Percentiles rank a stretch among this genome's conserved stretches.
Conservation (phyloP, 2,797 vertebrate species). For the Sebastes nivosus region DNA sequence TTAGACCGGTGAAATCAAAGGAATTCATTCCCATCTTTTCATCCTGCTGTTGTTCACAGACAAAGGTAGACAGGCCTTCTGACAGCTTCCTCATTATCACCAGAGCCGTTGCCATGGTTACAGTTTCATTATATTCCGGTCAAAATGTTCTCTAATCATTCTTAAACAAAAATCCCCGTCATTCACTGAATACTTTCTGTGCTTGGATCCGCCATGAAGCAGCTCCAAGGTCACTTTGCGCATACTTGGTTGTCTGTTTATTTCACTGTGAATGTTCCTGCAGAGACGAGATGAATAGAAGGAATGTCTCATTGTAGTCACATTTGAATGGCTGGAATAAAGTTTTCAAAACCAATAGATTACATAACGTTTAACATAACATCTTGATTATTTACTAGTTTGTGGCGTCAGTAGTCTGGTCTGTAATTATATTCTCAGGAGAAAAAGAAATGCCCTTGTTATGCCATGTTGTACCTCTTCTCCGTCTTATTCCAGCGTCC, state of each 20-base stretch:
- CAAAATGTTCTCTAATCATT: slow-evolving; percentile 32
- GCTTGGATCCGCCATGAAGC: not conserved
- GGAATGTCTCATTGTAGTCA: slow-evolving; percentile 16
- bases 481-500: not conserved
- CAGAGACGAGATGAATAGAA: slow-evolving; percentile 13
- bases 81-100: slow-evolving; percentile 48
- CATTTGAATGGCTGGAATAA: slow-evolving; percentile 9
- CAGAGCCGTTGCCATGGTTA: slow-evolving; percentile 55
- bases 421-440: slow-evolving; percentile 8
- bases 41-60: slow-evolving; percentile 33
- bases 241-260: not conserved
- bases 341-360: not conserved
- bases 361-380: not conserved
- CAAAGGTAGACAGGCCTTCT: slow-evolving; percentile 31
- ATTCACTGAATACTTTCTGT: slow-evolving; percentile 33
- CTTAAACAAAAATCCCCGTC: slow-evolving; percentile 28
- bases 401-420: not conserved
- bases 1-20: slow-evolving; percentile 52
- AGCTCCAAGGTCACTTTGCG: slow-evolving; percentile 40
- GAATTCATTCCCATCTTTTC: slow-evolving; percentile 50
- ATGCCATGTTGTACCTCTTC: not conserved
- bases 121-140: slow-evolving; percentile 47
- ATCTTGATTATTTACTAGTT: not conserved
- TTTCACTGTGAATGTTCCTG: not conserved
- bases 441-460: not conserved